phyloP scores from a whole-genome alignment of 2,888 invertebrate genomes.

The Euproctis similis region DNA sequence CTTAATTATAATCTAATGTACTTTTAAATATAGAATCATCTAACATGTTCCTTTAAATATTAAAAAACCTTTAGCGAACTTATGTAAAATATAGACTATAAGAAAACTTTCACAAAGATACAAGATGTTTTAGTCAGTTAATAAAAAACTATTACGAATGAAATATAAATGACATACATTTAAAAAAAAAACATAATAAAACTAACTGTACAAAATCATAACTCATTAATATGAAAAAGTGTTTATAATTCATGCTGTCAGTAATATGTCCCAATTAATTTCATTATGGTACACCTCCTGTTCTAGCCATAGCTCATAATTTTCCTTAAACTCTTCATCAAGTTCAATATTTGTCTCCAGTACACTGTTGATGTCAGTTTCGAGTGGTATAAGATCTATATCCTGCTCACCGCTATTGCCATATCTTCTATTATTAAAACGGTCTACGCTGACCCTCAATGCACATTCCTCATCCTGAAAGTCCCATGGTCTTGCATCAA shows the following conservation, averaged over 20 bases:
- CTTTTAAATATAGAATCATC: no score
- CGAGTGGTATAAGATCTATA: conserved; percentile 79
- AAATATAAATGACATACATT: conserved; percentile 15
- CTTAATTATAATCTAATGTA: no score
- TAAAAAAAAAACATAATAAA: conserved; percentile 31
- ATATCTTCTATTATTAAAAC: conserved; percentile 96
- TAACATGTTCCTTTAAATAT: no score
- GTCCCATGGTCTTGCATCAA: conserved; percentile 98
- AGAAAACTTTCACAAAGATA: conserved; percentile 16
- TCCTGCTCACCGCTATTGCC: conserved; percentile 72
- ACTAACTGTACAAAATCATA: conserved; percentile 30
- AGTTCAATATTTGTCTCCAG: conserved; percentile 87
- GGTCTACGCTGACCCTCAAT: conserved; percentile 93
- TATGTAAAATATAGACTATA: no score
- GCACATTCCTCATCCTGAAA: conserved; percentile 98
- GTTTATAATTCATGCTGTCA: conserved; percentile 37
- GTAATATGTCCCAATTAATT: conserved; percentile 83
- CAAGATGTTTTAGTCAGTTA: conserved; percentile 16
- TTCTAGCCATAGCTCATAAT: conserved; percentile 96
- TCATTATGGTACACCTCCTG: conserved; percentile 95
- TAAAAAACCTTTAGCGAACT: no score
- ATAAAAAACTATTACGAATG: conserved; percentile 23
- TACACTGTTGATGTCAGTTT: conserved; percentile 88
- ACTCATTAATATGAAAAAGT: conserved; percentile 10
- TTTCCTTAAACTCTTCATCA: conserved; percentile 93